Evolutionary conservation across 2,113 vertebrate genomes (phyloP).

Genomic region (Ptilorrhoa leucosticta): DNA sequence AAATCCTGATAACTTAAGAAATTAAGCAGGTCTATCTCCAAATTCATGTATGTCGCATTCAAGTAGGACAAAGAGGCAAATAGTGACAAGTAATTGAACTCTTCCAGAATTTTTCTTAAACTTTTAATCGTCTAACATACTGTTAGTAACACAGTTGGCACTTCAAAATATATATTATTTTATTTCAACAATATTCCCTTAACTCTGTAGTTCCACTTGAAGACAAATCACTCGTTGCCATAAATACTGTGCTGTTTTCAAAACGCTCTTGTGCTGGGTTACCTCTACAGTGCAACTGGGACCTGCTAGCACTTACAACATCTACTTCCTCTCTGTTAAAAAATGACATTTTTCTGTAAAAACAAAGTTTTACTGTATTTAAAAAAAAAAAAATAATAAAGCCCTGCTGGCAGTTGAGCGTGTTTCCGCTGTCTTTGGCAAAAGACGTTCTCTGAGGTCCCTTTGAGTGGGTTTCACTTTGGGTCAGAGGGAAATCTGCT

Average conservation of each 20-base stretch:
- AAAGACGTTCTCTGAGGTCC: background rate
- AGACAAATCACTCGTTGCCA: background rate
- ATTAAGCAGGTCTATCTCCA: background rate
- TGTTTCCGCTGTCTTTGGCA: background rate
- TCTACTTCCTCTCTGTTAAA: background rate
- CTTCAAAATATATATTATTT: slow-evolving; percentile 59
- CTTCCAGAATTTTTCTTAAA: background rate
- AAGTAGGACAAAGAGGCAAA: background rate
- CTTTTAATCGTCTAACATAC: slow-evolving; percentile 24
- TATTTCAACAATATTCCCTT: slow-evolving; percentile 6
- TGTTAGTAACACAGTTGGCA: slow-evolving; percentile 4
- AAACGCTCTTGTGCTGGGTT: background rate
- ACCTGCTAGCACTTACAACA: background rate
- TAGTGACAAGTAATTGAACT: background rate
- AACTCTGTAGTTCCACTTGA: background rate
- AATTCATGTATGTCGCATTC: background rate
- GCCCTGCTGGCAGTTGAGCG: background rate
- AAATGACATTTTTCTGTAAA: background rate
- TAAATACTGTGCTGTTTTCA: slow-evolving; percentile 15
- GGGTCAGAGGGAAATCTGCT: slow-evolving; percentile 2
- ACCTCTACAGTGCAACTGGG: background rate
- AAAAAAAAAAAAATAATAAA: background rate
- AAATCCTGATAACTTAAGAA: background rate
- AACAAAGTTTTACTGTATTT: background rate
- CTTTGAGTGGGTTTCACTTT: background rate